These are phyloP conservation scores for Thymelicus sylvestris DNA, from an alignment of 2,888 invertebrate species.

Conservation along the genomic window DNA sequence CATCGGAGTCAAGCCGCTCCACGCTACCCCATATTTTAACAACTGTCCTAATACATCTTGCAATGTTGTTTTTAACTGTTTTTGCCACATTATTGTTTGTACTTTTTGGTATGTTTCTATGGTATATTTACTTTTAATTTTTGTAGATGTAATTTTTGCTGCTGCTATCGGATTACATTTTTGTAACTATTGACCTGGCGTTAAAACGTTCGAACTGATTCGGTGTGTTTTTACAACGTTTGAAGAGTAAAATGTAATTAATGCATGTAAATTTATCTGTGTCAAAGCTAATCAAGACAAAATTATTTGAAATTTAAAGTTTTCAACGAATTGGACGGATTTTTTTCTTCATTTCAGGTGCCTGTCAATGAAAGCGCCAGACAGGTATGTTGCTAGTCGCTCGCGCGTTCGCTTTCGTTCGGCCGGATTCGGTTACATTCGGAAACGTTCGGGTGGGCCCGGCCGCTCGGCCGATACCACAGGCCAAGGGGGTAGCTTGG, in stretches of 20 bases:
- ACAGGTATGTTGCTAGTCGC: slow-evolving; percentile 86
- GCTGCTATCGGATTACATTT: slow-evolving; percentile 15
- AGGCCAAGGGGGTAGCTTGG: slow-evolving; percentile 81
- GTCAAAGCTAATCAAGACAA: slow-evolving; percentile 57
- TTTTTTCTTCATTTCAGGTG: slow-evolving; percentile 90
- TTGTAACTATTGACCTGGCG: slow-evolving; percentile 8
- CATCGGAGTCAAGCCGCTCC: slow-evolving; percentile 70
- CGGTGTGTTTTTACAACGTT: slow-evolving; percentile 9
- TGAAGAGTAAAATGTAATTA: slow-evolving; percentile 11
- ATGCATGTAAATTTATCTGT: slow-evolving; percentile 85
- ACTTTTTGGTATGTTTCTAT: slow-evolving; percentile 71
- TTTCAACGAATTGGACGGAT: slow-evolving; percentile 87
- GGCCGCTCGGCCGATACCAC: slow-evolving; percentile 69
- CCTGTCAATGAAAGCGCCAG: slow-evolving; percentile 90
- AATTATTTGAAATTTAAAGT: slow-evolving; percentile 78
- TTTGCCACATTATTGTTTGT: slow-evolving; percentile 81
- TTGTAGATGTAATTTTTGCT: slow-evolving; percentile 64
- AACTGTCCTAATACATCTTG: slow-evolving; percentile 85
- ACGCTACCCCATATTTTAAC: slow-evolving; percentile 84
- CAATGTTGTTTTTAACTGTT: slow-evolving; percentile 84
- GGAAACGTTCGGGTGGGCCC: slow-evolving; percentile 73
- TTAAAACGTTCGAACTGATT: slow-evolving; percentile 11
- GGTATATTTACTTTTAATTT: slow-evolving; percentile 80
- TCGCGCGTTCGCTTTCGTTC: slow-evolving; percentile 79
- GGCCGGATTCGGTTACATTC: slow-evolving; percentile 78